Conservation (phyloP, 1,140 invertebrate genomes). For the Mizuhopecten yessoensis region DNA sequence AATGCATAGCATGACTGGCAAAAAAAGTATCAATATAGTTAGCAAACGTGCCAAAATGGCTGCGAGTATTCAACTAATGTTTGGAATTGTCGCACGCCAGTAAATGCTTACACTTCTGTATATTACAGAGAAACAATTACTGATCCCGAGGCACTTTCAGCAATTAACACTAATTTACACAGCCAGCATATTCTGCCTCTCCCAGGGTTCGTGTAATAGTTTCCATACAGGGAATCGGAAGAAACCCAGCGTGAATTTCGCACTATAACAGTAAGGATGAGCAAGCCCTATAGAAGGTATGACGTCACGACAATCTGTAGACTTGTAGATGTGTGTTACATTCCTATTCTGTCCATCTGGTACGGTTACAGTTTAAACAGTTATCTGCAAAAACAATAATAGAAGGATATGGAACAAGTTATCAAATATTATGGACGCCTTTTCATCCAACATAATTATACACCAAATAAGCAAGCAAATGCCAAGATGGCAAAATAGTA, state of each 20-base stretch:
- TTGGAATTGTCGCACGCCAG: not conserved
- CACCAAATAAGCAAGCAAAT: no score
- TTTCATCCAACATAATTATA: no score
- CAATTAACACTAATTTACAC: not conserved
- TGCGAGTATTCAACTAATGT: not conserved
- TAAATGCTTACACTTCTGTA: not conserved
- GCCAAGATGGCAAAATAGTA: no score
- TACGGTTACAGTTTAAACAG: no score
- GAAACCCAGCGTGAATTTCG: not conserved
- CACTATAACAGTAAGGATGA: not conserved
- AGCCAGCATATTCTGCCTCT: not conserved
- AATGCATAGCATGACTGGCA: not conserved
- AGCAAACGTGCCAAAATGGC: slow-evolving; percentile 26
- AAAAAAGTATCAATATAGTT: not conserved
- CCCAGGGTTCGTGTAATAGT: not conserved
- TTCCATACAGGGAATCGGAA: not conserved
- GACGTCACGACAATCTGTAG: not conserved
- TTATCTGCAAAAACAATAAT: no score
- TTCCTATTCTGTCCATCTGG: no score
- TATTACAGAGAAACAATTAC: not conserved
- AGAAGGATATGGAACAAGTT: no score
- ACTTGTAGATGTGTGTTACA: no score
- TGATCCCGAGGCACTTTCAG: not conserved
- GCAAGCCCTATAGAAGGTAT: not conserved
- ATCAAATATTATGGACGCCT: no score